Percentiles rank a stretch among this genome's conserved stretches.
Conservation (phyloP, 2,888 invertebrate genomes). For the Cheilosia impressa region DNA sequence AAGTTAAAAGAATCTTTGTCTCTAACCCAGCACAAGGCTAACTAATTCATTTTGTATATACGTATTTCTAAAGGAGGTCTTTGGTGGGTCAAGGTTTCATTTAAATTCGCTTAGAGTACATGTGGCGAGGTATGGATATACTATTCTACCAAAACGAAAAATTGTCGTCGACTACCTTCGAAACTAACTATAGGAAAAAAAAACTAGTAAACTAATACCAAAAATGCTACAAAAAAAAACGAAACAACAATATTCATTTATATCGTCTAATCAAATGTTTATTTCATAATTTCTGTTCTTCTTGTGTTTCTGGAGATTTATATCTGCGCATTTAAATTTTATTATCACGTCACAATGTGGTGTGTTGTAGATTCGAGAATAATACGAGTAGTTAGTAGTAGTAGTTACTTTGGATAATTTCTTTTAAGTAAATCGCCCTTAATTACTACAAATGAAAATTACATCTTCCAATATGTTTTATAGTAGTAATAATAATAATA, state of each 20-base stretch:
- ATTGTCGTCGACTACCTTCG: not conserved
- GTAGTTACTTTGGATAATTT: conserved; percentile 57
- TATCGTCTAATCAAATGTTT: conserved; percentile 69
- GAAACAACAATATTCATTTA: conserved; percentile 39
- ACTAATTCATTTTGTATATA: not conserved
- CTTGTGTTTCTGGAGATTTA: conserved; percentile 13
- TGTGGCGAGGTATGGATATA: not conserved
- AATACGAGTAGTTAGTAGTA: conserved; percentile 71
- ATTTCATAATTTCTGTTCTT: conserved; percentile 55
- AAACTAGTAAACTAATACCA: not conserved
- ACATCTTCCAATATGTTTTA: conserved; percentile 28
- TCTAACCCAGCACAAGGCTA: not conserved
- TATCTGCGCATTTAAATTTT: conserved; percentile 51
- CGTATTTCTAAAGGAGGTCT: conserved; percentile 11
- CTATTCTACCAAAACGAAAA: not conserved
- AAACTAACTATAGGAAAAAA: not conserved
- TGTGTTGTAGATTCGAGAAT: conserved; percentile 71
- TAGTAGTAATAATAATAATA: conserved; percentile 16
- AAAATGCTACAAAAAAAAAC: conserved; percentile 13
- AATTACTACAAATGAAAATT: conserved; percentile 39
- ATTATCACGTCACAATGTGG: conserved; percentile 74
- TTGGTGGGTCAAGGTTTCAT: conserved; percentile 61
- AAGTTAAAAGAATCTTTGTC: not conserved
- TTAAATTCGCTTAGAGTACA: conserved; percentile 57
- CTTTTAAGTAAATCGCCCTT: conserved; percentile 39